phyloP scores from a whole-genome alignment of 2,113 vertebrate genomes.

The Ciconia stormi region DNA sequence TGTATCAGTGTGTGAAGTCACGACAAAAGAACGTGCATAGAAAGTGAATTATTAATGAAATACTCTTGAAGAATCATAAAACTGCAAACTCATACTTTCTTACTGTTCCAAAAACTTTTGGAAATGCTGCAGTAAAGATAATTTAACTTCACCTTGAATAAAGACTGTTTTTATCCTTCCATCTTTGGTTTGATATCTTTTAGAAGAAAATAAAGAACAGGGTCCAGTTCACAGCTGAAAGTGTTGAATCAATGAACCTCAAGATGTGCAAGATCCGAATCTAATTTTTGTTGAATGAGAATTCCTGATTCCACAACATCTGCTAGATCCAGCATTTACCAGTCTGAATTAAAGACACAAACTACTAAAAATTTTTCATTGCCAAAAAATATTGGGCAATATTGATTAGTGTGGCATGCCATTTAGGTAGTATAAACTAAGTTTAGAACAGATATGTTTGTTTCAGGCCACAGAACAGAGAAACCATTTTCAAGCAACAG shows the following conservation, averaged over 20 bases:
- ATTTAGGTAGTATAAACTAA: not conserved
- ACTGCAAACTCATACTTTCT: not conserved
- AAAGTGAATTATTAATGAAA: conserved; percentile 14
- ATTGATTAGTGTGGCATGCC: not conserved
- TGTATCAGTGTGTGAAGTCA: not conserved
- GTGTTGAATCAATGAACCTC: not conserved
- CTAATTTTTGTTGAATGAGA: not conserved
- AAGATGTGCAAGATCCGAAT: not conserved
- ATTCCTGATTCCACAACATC: not conserved
- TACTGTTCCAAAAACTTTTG: not conserved
- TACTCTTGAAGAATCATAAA: not conserved
- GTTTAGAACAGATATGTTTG: not conserved
- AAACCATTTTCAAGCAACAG: not conserved
- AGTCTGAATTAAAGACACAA: not conserved
- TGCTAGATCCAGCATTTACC: not conserved
- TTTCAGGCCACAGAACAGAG: not conserved
- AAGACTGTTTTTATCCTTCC: not conserved
- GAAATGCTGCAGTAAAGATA: not conserved
- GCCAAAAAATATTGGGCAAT: not conserved
- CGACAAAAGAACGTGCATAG: not conserved
- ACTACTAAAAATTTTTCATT: not conserved
- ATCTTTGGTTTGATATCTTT: not conserved
- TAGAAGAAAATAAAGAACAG: not conserved
- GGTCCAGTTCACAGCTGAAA: not conserved
- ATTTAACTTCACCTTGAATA: not conserved